A percentile compares a stretch with the other conserved stretches of the same genome.
phyloP scores from a whole-genome alignment of 2,113 vertebrate genomes.

The Dicrurus megarhynchus region DNA sequence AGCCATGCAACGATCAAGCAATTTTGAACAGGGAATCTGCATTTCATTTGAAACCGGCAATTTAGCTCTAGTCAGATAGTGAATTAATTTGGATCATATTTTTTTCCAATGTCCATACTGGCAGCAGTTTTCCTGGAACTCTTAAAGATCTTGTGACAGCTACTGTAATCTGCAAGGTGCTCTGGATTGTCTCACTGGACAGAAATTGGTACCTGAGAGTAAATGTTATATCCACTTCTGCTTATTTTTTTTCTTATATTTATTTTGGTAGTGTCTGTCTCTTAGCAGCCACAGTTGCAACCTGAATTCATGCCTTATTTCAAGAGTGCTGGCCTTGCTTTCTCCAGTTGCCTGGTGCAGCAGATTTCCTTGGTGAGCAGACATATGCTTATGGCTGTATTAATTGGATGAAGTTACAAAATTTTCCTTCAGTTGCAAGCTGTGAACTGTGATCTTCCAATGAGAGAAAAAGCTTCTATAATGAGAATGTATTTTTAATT shows the following conservation, averaged over 20 bases:
- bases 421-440: not conserved
- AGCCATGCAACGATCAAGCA: not conserved
- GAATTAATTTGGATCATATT: not conserved
- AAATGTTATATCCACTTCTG: not conserved
- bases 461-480: not conserved
- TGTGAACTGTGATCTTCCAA: not conserved
- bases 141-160: not conserved
- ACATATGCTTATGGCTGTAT: not conserved
- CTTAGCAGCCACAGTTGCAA: slow-evolving; percentile 34
- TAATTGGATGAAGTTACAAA: not conserved
- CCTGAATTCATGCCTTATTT: slow-evolving; percentile 9
- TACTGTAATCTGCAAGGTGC: not conserved
- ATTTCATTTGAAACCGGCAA: not conserved
- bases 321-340: not conserved
- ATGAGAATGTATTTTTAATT: not conserved
- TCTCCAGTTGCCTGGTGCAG: not conserved
- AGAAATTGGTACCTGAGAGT: slow-evolving; percentile 35
- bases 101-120: not conserved
- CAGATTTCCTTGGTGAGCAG: slow-evolving; percentile 1
- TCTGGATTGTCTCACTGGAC: slow-evolving; percentile 38
- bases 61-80: not conserved
- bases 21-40: not conserved
- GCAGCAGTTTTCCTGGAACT: slow-evolving; percentile 9
- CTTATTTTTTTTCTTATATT: not conserved
- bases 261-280: slow-evolving; percentile 1